Evolutionary conservation across 2,797 vertebrate genomes (phyloP), one percentile per base, ranked within the genome.

Genomic region (Denticeps clupeoides): DNA sequence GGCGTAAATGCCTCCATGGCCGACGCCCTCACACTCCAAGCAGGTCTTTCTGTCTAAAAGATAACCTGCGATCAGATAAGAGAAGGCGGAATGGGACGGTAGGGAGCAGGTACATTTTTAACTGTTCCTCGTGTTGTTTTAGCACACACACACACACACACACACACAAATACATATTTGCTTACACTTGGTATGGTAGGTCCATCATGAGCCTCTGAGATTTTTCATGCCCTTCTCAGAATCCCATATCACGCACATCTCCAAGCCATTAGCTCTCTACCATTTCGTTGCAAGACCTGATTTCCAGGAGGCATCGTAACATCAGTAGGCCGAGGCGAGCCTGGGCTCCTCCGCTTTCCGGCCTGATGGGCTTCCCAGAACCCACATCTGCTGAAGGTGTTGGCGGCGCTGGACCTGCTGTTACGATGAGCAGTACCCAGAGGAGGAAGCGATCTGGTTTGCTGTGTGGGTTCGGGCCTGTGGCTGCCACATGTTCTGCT

Each of bases 351-450:
- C 28, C 35, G 55, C 47, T 40, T 18, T 23, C 47, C 21, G 4
- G 19, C 35, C 63, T 69, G 71, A 80, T 49, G 70, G 67, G 53
- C 64, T 77, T 80, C 47, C 67, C 73, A 79, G 82, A 75, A n/a
- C 69, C 40, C 64, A 63, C 77, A 78, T 80, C 79, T 84, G 78
- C 67, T 69, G 51, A 63, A 72, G 60, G 55, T 62, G 69, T 82
- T 65, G 62, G 62, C 44, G 58, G 57, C 28, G 54, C 54, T 54
- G 57, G 31, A 40, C 45, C 53, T 56, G 49, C 31, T 52, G 58
- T 69, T 72, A 73, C 70, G 69, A 74, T 68, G 67, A 77, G 59
- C 62, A 56, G 56, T 54, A 4, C 46, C 64, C 70, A 66, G 67
- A 73, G 69, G 61, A 51, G 56, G 50, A 59, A 28, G 45, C 59